Percentiles rank a stretch among this genome's conserved stretches.
Evolutionary conservation across 2,797 vertebrate genomes (phyloP).

Genomic region (Hybognathus amarus): DNA sequence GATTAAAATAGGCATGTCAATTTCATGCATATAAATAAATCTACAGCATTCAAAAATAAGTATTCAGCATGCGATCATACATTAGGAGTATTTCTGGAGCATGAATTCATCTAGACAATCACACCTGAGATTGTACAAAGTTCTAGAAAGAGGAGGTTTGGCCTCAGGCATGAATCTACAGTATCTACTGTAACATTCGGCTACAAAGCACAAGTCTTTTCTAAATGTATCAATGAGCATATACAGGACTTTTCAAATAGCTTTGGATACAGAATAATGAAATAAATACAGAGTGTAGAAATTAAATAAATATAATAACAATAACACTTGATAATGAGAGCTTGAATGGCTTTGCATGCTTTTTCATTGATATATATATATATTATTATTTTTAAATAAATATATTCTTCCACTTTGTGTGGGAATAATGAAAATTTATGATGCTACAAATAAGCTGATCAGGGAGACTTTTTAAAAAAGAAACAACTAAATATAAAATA

Average conservation of each 20-base stretch:
- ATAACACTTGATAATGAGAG: constrained; percentile 18
- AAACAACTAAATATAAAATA: not conserved
- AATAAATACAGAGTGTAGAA: constrained; percentile 42
- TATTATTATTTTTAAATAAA: not conserved
- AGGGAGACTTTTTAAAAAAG: too few relatives aligned
- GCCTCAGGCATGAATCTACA: constrained; percentile 60
- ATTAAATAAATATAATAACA: constrained; percentile 49
- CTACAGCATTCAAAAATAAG: constrained; percentile 68
- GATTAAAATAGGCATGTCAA: constrained; percentile 70
- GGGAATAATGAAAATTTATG: constrained; percentile 35
- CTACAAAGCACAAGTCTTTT: constrained; percentile 54
- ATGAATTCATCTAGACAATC: constrained; percentile 70
- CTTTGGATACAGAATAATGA: constrained; percentile 14
- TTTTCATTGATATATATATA: constrained; percentile 1
- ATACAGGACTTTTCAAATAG: constrained; percentile 23
- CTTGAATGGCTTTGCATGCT: constrained; percentile 42
- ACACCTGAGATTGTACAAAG: constrained; percentile 80
- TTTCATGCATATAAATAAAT: constrained; percentile 79
- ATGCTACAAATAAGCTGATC: constrained; percentile 5
- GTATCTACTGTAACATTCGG: constrained; percentile 48
- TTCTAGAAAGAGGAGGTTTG: constrained; percentile 67
- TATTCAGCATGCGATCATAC: constrained; percentile 74
- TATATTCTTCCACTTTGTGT: constrained; percentile 18
- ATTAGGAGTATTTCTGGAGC: constrained; percentile 64
- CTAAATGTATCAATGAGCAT: constrained; percentile 39